Evolutionary conservation across 2,888 invertebrate genomes (phyloP), one percentile per base, ranked within the genome.

Genomic region (Marronus borbonicus): DNA sequence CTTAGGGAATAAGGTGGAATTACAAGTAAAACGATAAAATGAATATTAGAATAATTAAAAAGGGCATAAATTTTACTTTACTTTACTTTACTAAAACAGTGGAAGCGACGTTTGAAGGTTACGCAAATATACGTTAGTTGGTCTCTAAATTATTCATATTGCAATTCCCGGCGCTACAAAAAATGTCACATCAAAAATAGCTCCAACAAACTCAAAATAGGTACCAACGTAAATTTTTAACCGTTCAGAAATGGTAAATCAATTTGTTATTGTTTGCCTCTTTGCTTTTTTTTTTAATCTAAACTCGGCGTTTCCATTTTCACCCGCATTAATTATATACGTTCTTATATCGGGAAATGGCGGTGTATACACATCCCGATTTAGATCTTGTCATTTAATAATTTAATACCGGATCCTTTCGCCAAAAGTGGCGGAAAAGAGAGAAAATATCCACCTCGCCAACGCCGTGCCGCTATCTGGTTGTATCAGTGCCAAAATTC

Each of bases 401-500:
- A 77, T 77, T 72, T 72, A 77, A 77, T 77, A 77, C 44, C 58
- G 72, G 39, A 28, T 17, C 58, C 58, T 60, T 77, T 62, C 62
- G 60, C 60, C 65, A 55, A 68, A 70, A 70, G 69, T 69, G 69
- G 44, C 68, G 60, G 58, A 31, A 62, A 62, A 52, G 39, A 24
- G 49, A 65, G 75, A 76, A 74, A 76, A 60, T 75, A 76, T 77
- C 69, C 60, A 79, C 77, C 75, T 62, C 62, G 62, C 55, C 78
- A 76, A 64, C 75, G 78, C 66, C 70, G 68, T 70, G 78, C 66
- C 70, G 78, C 76, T 80, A 80, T 80, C 78, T 78, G 72, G 75
- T 58, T 77, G 75, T 80, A 81, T 81, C 81, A 79, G 80, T 80
- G 79, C 79, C 78, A 79, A 80, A 81, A 80, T 81, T 81, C 79